Conservation (phyloP, 1,140 invertebrate genomes). For the Trachymyrmex septentrionalis region DNA sequence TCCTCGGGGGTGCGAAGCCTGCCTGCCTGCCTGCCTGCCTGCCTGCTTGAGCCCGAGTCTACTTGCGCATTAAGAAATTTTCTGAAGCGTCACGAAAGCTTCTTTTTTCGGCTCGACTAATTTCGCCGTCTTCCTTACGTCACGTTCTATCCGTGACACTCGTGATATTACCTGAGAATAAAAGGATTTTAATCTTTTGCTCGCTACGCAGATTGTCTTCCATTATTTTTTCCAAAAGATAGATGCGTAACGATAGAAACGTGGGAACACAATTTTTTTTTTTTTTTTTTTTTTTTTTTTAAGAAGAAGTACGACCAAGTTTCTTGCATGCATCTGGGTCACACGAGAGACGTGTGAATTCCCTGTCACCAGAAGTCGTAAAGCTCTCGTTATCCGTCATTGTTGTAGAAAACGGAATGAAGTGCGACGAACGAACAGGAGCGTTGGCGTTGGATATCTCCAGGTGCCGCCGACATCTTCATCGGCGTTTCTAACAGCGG, state of each 20-base stretch:
- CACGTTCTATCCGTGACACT: not conserved
- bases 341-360: slow-evolving; percentile 48
- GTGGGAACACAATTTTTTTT: slow-evolving; percentile 23
- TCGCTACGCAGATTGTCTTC: slow-evolving; percentile 22
- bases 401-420: slow-evolving; percentile 70
- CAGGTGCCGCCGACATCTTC: slow-evolving; percentile 73
- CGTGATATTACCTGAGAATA: slow-evolving; percentile 1
- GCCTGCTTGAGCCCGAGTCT: slow-evolving; percentile 52
- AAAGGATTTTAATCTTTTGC: not conserved
- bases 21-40: slow-evolving; percentile 20
- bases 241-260: slow-evolving; percentile 40
- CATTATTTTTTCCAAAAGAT: not conserved
- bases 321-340: slow-evolving; percentile 44
- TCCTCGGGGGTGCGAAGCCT: slow-evolving; percentile 78
- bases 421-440: slow-evolving; percentile 63
- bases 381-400: slow-evolving; percentile 73
- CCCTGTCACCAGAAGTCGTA: slow-evolving; percentile 52
- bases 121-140: not conserved
- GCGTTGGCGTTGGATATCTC: slow-evolving; percentile 71
- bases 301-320: not conserved
- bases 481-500: slow-evolving; percentile 68
- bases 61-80: slow-evolving; percentile 74
- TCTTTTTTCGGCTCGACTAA: slow-evolving; percentile 49
- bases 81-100: slow-evolving; percentile 72
- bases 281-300: too few species aligned